phyloP scores from a whole-genome alignment of 2,113 vertebrate species.

The Hyaena hyaena region DNA sequence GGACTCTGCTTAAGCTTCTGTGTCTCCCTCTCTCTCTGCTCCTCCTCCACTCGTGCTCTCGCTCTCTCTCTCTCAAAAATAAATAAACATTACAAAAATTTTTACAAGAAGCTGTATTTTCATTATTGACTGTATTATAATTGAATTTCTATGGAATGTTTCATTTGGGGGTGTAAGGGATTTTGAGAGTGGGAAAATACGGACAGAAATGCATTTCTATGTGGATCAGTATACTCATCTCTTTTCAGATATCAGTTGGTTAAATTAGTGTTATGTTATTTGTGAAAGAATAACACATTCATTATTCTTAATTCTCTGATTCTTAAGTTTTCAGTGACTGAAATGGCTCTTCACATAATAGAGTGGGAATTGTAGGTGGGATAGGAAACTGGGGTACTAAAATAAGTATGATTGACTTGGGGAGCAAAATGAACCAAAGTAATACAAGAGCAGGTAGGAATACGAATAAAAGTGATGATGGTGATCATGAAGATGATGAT shows the following conservation, averaged over 20 bases:
- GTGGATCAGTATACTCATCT: neutral
- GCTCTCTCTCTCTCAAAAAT: too few species aligned
- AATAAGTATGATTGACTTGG: neutral
- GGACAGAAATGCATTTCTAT: neutral
- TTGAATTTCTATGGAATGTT: neutral
- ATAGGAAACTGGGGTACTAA: neutral
- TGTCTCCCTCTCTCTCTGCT: too few species aligned
- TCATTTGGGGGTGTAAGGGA: neutral
- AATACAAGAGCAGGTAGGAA: neutral
- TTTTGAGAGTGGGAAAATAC: neutral
- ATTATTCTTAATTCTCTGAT: neutral
- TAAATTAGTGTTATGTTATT: neutral
- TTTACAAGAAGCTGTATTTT: neutral
- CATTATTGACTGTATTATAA: neutral
- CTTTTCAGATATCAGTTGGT: neutral
- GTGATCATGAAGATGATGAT: neutral
- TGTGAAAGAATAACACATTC: neutral
- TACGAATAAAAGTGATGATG: neutral
- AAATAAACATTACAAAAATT: too few species aligned
- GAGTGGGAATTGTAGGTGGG: neutral
- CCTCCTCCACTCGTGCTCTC: too few species aligned
- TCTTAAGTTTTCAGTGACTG: neutral
- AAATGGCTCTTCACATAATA: neutral
- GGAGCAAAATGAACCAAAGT: neutral
- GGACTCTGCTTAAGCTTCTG: too few species aligned